A percentile compares a stretch with the other conserved stretches of the same genome.
Conservation (phyloP, 2,113 vertebrate genomes). For the Spermophilus dauricus region DNA sequence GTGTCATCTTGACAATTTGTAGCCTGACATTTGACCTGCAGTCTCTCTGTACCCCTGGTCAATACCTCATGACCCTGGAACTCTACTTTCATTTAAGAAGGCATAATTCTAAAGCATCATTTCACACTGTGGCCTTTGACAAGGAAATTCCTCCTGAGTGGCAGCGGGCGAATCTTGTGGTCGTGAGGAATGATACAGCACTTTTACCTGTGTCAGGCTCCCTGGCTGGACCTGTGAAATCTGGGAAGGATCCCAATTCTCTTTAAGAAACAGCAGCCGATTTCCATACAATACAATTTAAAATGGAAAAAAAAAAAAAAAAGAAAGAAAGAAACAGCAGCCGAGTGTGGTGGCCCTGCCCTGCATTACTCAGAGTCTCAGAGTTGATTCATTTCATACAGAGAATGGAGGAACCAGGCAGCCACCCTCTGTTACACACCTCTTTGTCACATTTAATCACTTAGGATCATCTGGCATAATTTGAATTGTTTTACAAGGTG, state of each 20-base stretch:
- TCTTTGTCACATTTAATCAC: conserved; percentile 67
- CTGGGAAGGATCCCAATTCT: conserved; percentile 64
- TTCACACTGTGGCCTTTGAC: conserved; percentile 7
- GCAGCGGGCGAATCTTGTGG: conserved; percentile 34
- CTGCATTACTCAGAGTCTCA: conserved; percentile 69
- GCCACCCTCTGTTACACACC: conserved; percentile 53
- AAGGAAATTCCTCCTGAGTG: conserved; percentile 47
- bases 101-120: neutral
- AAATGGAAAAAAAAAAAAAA: no score
- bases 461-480: neutral
- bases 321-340: conserved; percentile 69
- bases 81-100: conserved; percentile 60
- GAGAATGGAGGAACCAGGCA: neutral
- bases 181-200: neutral
- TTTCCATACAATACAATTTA: no score
- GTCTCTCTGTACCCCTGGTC: neutral
- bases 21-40: conserved; percentile 44
- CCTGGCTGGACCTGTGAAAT: neutral
- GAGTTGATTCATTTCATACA: conserved; percentile 72
- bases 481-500: neutral
- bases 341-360: neutral
- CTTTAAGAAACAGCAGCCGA: conserved; percentile 40
- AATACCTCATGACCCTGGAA: neutral
- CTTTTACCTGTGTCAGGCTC: conserved; percentile 34
- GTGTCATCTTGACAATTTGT: conserved; percentile 16